Conservation (phyloP, 2,113 vertebrate species). For the Xiphophorus hellerii region DNA sequence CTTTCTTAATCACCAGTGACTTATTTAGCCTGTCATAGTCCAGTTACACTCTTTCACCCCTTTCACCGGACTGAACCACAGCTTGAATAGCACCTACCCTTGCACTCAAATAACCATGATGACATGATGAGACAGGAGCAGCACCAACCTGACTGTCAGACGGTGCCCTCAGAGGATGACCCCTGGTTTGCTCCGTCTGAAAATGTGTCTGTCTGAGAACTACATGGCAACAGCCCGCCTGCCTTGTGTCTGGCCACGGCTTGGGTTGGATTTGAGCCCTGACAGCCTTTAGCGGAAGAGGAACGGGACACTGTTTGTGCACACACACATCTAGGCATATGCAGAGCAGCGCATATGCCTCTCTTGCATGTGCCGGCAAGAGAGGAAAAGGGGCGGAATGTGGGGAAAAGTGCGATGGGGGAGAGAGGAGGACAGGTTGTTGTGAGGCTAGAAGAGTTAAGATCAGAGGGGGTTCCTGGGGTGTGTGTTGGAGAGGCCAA, state of each 20-base stretch:
- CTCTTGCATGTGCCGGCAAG: slow-evolving; percentile 4
- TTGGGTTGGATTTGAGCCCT: slow-evolving; percentile 60
- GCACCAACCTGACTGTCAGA: slow-evolving; percentile 35
- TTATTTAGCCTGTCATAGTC: background rate
- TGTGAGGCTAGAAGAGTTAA: background rate
- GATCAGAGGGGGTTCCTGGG: background rate
- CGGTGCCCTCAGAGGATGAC: slow-evolving; percentile 28
- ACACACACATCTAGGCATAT: slow-evolving; percentile 17
- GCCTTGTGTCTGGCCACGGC: slow-evolving; percentile 65
- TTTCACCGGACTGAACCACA: slow-evolving; percentile 1
- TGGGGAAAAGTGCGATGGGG: slow-evolving; percentile 36
- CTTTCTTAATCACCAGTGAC: too few relatives aligned
- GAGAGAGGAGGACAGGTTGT: slow-evolving; percentile 37
- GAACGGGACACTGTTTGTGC: slow-evolving; percentile 38
- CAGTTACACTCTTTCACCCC: background rate
- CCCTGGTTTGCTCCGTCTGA: slow-evolving; percentile 15
- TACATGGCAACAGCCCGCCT: slow-evolving; percentile 23
- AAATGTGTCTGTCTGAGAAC: slow-evolving; percentile 40
- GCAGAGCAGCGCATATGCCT: background rate
- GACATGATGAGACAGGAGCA: slow-evolving; percentile 31
- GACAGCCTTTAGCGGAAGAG: slow-evolving; percentile 47
- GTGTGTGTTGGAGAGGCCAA: slow-evolving; percentile 1
- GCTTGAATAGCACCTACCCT: slow-evolving; percentile 1
- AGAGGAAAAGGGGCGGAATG: slow-evolving; percentile 28
- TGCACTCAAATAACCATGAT: slow-evolving; percentile 14